Evolutionary conservation across 2,797 vertebrate species (phyloP).

Genomic region (Parambassis ranga): DNA sequence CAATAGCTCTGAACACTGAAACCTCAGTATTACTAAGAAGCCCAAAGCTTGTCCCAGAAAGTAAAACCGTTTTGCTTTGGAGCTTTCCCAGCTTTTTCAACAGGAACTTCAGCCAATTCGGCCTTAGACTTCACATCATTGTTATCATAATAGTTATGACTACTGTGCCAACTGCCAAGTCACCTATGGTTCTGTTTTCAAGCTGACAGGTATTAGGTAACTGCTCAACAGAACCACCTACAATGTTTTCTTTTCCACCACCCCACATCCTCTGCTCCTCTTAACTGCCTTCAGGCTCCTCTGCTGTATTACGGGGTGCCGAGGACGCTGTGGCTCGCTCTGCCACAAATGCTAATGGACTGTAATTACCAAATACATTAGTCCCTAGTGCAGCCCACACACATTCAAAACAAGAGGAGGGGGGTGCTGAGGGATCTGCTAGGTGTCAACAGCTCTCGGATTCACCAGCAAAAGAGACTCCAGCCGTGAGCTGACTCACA

Average conservation of each 20-base stretch:
- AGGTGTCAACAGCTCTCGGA: conserved; percentile 66
- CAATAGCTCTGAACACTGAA: not conserved
- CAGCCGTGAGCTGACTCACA: conserved; percentile 45
- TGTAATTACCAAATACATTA: conserved; percentile 76
- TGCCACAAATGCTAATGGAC: conserved; percentile 63
- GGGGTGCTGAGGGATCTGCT: conserved; percentile 35
- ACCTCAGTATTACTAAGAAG: not conserved
- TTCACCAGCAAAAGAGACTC: conserved; percentile 49
- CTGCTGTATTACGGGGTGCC: conserved; percentile 14
- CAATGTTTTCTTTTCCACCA: conserved; percentile 26
- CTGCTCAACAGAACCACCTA: conserved; percentile 54
- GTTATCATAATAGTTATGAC: not conserved
- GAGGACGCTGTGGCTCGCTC: conserved; percentile 24
- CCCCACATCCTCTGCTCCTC: conserved; percentile 44
- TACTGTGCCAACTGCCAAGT: conserved; percentile 32
- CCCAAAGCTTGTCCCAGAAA: not conserved
- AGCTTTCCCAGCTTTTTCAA: not conserved
- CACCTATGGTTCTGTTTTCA: conserved; percentile 38
- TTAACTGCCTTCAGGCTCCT: conserved; percentile 39
- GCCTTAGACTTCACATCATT: not conserved
- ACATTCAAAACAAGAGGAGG: conserved; percentile 51
- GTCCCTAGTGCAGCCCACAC: conserved; percentile 66
- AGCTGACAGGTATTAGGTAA: conserved; percentile 64
- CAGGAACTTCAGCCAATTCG: not conserved
- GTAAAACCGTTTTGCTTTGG: not conserved